Conservation (phyloP, 2,888 invertebrate species). For the Pterobdella sp. region DNA sequence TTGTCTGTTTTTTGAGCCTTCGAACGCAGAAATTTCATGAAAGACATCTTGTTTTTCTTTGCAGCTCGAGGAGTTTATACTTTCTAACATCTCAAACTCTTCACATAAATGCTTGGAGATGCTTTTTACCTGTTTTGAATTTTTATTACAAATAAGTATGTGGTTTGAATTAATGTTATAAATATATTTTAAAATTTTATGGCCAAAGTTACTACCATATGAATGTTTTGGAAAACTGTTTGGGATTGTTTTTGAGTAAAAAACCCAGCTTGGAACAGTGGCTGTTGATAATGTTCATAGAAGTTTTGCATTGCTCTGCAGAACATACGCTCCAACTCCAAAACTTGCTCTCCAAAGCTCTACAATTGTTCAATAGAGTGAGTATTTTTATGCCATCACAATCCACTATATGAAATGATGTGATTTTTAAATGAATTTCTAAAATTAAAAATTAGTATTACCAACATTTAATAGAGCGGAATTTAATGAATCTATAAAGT, state of each 20-base stretch:
- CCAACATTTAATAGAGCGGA: too few species aligned
- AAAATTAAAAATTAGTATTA: too few species aligned
- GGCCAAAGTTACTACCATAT: neutral
- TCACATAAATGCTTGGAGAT: neutral
- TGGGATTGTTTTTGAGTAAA: neutral
- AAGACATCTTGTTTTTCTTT: too few species aligned
- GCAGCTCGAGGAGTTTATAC: too few species aligned
- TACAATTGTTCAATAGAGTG: too few species aligned
- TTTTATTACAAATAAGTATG: neutral
- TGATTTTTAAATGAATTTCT: too few species aligned
- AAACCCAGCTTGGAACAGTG: neutral
- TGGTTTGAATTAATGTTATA: too few species aligned
- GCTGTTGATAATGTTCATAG: neutral
- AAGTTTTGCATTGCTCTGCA: conserved; percentile 1
- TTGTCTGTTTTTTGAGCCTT: too few species aligned
- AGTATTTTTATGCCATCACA: too few species aligned
- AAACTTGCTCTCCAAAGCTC: neutral
- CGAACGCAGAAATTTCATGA: too few species aligned
- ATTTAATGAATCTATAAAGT: too few species aligned
- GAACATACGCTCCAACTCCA: conserved; percentile 7
- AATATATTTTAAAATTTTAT: neutral
- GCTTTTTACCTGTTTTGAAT: neutral
- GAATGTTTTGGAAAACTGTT: neutral
- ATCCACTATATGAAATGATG: too few species aligned
- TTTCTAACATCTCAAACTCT: conserved; percentile 3